Conservation (phyloP, 2,797 vertebrate species). For the Melanotaenia pygmaea region DNA sequence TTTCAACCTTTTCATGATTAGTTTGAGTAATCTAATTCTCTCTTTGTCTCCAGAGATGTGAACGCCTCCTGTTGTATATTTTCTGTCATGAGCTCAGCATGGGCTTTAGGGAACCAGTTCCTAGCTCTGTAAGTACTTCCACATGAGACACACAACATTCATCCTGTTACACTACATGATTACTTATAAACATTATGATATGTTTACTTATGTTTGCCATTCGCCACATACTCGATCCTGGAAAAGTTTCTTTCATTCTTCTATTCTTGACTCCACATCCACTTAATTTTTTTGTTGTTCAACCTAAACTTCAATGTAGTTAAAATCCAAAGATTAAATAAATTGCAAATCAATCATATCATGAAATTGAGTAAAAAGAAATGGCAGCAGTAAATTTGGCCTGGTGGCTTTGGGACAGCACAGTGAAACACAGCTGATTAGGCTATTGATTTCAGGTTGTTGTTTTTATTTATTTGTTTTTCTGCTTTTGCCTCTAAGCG, state of each 20-base stretch:
- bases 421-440: neutral
- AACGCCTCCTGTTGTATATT: conserved; percentile 94
- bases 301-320: neutral
- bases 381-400: neutral
- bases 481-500: neutral
- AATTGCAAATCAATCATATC: neutral
- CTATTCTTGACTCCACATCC: neutral
- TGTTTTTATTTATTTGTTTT: neutral
- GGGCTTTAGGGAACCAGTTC: conserved; percentile 96
- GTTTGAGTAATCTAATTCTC: conserved; percentile 19
- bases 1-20: neutral
- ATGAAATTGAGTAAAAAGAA: neutral
- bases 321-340: neutral
- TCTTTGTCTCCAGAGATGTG: conserved; percentile 87
- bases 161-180: neutral
- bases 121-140: conserved; percentile 88
- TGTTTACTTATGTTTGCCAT: neutral
- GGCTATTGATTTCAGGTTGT: neutral
- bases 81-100: conserved; percentile 98
- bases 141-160: neutral
- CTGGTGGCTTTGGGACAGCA: neutral
- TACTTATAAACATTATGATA: neutral
- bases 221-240: neutral
- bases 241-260: neutral
- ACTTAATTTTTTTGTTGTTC: neutral